Evolutionary conservation across 2,797 vertebrate genomes (phyloP).

Genomic region (Darevskia nairensis): DNA sequence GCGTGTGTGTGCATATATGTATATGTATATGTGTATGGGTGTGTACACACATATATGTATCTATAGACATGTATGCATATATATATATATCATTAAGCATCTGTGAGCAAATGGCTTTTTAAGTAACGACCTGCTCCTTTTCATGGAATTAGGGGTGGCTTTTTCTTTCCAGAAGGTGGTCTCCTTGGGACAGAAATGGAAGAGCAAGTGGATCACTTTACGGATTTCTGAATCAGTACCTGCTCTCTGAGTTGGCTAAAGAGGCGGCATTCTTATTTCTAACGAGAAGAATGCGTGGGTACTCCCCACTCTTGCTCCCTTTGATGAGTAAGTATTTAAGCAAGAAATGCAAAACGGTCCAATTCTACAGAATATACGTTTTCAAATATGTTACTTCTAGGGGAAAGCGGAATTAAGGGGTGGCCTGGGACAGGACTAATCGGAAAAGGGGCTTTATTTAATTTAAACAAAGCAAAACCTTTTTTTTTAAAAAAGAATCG

Average conservation of each 20-base stretch:
- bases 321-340: conserved; percentile 4
- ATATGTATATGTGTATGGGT: no score
- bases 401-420: not conserved
- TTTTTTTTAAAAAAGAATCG: not conserved
- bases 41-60: not conserved
- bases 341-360: not conserved
- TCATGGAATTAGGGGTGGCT: not conserved
- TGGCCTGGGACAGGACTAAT: conserved; percentile 32
- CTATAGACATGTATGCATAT: not conserved
- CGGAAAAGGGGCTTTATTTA: not conserved
- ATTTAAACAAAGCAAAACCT: not conserved
- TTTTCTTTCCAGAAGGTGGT: conserved; percentile 46
- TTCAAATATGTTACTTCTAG: not conserved
- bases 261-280: conserved; percentile 8
- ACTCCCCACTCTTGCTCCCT: not conserved
- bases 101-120: not conserved
- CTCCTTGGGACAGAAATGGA: conserved; percentile 34
- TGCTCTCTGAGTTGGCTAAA: conserved; percentile 12
- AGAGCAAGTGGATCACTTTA: conserved; percentile 56
- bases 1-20: no score
- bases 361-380: not conserved
- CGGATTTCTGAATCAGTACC: conserved; percentile 34
- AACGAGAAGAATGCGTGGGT: not conserved
- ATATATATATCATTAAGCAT: not conserved
- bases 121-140: conserved; percentile 26